Evolutionary conservation across 2,888 invertebrate genomes (phyloP).

Genomic region (Cetonia aurata): DNA sequence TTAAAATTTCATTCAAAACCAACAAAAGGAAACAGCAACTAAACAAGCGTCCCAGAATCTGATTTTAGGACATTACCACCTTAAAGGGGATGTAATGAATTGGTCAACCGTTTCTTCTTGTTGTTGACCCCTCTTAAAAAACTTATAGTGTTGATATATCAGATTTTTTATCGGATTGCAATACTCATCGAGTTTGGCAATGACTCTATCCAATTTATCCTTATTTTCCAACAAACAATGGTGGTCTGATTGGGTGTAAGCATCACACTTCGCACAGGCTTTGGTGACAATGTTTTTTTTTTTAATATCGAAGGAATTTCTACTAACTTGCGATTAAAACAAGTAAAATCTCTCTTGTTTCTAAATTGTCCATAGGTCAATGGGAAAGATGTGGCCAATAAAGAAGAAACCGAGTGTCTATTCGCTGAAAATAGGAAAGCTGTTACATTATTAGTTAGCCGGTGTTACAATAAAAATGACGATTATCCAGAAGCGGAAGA

Average conservation of each 20-base stretch:
- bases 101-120: conserved; percentile 28
- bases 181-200: conserved; percentile 43
- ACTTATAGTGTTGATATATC: conserved; percentile 50
- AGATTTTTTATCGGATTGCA: conserved; percentile 50
- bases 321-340: not conserved
- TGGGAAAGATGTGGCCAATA: conserved; percentile 72
- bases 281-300: no score
- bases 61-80: no score
- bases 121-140: conserved; percentile 49
- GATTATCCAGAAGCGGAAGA: conserved; percentile 59
- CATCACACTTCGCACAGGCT: no score
- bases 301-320: no score
- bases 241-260: no score
- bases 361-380: conserved; percentile 66
- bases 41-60: no score
- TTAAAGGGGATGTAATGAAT: not conserved
- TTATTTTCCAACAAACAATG: no score
- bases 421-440: conserved; percentile 72
- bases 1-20: no score
- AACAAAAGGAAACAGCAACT: no score
- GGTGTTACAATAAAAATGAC: conserved; percentile 69
- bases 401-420: conserved; percentile 72
- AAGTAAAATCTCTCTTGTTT: no score
- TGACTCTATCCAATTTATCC: conserved; percentile 39
- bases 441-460: conserved; percentile 73